Percentiles rank a stretch among this genome's conserved stretches.
Conservation (phyloP, 2,888 invertebrate genomes). For the Linhomoeus sp. region DNA sequence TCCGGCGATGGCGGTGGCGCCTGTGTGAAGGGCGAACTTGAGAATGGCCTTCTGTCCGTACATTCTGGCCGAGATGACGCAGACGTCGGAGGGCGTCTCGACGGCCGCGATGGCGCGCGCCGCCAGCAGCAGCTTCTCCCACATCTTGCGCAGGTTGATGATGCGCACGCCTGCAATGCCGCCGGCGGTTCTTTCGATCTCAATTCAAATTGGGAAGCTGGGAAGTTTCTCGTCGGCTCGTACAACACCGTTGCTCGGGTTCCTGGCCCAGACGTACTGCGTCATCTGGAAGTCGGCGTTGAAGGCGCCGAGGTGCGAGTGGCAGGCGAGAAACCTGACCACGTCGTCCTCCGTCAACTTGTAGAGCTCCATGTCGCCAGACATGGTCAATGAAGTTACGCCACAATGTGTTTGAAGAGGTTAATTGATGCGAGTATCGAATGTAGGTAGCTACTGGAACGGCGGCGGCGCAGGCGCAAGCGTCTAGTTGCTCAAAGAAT, state of each 20-base stretch:
- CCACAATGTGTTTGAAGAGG: no score
- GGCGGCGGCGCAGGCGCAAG: no score
- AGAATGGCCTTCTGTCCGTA: constrained; percentile 91
- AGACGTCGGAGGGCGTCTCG: constrained; percentile 90
- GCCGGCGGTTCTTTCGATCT: neutral
- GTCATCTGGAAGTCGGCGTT: constrained; percentile 94
- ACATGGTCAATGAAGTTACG: no score
- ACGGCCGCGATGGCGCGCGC: constrained; percentile 95
- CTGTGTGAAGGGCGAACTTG: constrained; percentile 94
- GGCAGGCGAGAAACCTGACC: constrained; percentile 86
- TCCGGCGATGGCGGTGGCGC: constrained; percentile 93
- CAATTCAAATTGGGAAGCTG: neutral
- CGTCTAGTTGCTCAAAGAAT: no score
- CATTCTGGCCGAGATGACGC: constrained; percentile 80
- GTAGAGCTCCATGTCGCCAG: constrained; percentile 29
- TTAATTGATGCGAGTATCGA: no score
- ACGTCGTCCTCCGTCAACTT: constrained; percentile 92
- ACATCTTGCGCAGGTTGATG: constrained; percentile 84
- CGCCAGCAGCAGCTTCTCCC: constrained; percentile 91
- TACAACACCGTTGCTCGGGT: constrained; percentile 3
- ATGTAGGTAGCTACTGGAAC: no score
- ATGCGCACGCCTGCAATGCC: constrained; percentile 56
- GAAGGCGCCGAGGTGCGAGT: constrained; percentile 76
- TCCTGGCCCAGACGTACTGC: constrained; percentile 57
- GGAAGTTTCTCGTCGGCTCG: no score